Percentiles rank a stretch among this genome's conserved stretches.
Evolutionary conservation across 2,888 invertebrate species (phyloP).

Genomic region (Drosophila anceps): DNA sequence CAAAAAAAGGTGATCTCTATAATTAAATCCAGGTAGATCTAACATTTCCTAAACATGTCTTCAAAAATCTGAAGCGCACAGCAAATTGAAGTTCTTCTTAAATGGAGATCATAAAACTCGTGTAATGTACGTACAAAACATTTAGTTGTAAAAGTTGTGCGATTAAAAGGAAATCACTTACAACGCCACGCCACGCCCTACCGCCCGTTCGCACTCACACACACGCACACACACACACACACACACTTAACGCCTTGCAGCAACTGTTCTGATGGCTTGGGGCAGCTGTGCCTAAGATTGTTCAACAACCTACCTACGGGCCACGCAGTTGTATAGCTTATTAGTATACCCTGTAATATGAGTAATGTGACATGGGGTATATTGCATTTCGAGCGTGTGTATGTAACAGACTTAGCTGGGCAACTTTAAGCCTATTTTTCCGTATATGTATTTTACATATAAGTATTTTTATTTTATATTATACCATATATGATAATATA

Average conservation of each 20-base stretch:
- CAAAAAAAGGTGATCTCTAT: constrained; percentile 9
- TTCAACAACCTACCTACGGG: neutral
- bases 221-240: neutral
- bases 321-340: neutral
- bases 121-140: constrained; percentile 54
- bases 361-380: neutral
- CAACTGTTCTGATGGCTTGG: neutral
- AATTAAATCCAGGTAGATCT: constrained; percentile 7
- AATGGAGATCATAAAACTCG: constrained; percentile 52
- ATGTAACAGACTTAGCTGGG: neutral
- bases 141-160: constrained; percentile 66
- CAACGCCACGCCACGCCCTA: constrained; percentile 28
- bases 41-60: constrained; percentile 61
- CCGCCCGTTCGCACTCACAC: neutral
- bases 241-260: constrained; percentile 8
- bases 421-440: too few relatives aligned
- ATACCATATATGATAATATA: too few relatives aligned
- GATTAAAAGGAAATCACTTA: constrained; percentile 73
- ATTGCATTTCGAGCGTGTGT: neutral
- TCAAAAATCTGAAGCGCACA: constrained; percentile 11
- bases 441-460: too few relatives aligned
- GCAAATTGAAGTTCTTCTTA: constrained; percentile 53
- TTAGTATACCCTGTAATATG: neutral
- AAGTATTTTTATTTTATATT: too few relatives aligned
- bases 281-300: neutral